These are phyloP conservation scores for Datnioides undecimradiatus DNA, from an alignment of 2,113 vertebrate genomes.

Conservation along the genomic window DNA sequence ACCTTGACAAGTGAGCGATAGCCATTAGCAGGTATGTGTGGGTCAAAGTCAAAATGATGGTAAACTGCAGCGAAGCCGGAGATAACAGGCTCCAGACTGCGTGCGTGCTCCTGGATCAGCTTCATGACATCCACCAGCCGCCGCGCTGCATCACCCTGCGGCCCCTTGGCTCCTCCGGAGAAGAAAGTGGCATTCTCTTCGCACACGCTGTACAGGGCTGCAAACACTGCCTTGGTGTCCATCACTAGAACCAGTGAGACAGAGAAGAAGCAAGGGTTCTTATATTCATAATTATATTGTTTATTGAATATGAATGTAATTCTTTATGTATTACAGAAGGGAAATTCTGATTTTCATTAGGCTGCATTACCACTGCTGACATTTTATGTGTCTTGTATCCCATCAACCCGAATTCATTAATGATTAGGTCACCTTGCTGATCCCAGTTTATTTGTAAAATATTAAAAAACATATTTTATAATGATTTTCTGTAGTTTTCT, in stretches of 20 bases:
- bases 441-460: background rate
- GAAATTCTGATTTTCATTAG: background rate
- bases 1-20: conserved; percentile 93
- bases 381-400: background rate
- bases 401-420: background rate
- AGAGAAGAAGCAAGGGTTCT: background rate
- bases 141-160: conserved; percentile 80
- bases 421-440: background rate
- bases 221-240: conserved; percentile 89
- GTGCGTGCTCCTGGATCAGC: conserved; percentile 87
- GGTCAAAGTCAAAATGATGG: conserved; percentile 92
- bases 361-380: background rate
- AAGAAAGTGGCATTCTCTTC: conserved; percentile 91
- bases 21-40: conserved; percentile 90
- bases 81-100: conserved; percentile 86
- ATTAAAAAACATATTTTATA: background rate
- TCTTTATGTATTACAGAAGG: background rate
- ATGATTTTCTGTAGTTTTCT: background rate
- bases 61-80: conserved; percentile 84
- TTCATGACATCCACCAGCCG: conserved; percentile 84
- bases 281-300: background rate
- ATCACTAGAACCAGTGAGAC: conserved; percentile 77
- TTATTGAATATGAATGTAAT: background rate
- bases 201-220: conserved; percentile 85
- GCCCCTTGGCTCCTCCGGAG: conserved; percentile 78